These are phyloP conservation scores for Nasonovia ribisnigri DNA, from an alignment of 2,888 invertebrate species.

Conservation along the genomic window DNA sequence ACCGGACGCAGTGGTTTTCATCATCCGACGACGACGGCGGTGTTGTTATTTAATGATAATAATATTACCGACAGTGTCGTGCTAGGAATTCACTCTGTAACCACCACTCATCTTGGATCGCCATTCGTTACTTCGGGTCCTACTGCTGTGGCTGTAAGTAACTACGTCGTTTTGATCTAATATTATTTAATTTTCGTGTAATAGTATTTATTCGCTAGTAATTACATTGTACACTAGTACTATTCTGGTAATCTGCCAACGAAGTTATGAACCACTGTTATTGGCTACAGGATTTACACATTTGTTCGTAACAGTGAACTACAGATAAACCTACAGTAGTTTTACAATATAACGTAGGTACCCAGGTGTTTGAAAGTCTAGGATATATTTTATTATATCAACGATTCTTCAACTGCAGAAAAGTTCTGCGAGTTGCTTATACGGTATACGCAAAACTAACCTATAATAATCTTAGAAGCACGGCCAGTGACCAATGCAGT, in stretches of 20 bases:
- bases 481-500: too few species aligned
- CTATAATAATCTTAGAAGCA: neutral
- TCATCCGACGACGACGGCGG: neutral
- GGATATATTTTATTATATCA: neutral
- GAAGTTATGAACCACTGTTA: neutral
- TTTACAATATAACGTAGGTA: neutral
- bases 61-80: neutral
- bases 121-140: neutral
- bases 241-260: neutral
- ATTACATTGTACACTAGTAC: too few species aligned
- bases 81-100: neutral
- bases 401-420: neutral
- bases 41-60: neutral
- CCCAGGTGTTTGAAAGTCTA: neutral
- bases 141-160: neutral
- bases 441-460: neutral
- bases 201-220: too few species aligned
- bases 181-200: neutral
- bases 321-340: neutral
- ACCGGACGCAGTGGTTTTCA: neutral
- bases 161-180: neutral
- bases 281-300: neutral
- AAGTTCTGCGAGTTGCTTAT: neutral
- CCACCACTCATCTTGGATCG: neutral
- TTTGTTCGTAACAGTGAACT: neutral